These are phyloP conservation scores for Anticlea derivata DNA, from an alignment of 2,888 invertebrate genomes.

Conservation along the genomic window DNA sequence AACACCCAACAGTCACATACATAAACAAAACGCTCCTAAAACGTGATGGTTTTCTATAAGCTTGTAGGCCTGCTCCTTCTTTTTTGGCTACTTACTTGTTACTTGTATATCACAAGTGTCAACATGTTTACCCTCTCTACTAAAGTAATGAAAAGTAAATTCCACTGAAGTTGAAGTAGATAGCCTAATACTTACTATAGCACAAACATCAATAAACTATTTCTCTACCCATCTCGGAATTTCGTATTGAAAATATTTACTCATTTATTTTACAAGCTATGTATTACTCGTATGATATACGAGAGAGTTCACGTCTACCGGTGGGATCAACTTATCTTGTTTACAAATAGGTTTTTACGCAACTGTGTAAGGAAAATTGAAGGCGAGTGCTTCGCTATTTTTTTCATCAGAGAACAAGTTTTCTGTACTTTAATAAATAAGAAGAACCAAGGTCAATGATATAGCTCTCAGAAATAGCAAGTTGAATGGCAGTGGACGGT, in stretches of 20 bases:
- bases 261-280: constrained; percentile 44
- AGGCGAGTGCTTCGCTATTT: no score
- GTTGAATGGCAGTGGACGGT: no score
- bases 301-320: constrained; percentile 14
- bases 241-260: constrained; percentile 67
- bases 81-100: no score
- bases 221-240: constrained; percentile 52
- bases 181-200: constrained; percentile 1
- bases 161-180: constrained; percentile 3
- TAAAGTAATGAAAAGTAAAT: constrained; percentile 23
- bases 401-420: no score
- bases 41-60: no score
- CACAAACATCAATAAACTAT: constrained; percentile 72
- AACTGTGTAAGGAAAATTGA: neutral
- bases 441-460: no score
- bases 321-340: constrained; percentile 16
- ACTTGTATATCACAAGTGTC: no score
- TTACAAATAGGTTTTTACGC: constrained; percentile 10
- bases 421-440: no score
- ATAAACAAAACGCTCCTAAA: no score
- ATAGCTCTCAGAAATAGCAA: no score
- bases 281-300: constrained; percentile 23
- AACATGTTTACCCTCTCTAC: constrained; percentile 5
- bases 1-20: no score
- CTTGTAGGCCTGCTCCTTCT: no score